Evolutionary conservation across 1,140 invertebrate genomes (phyloP).

Genomic region (Panonychus citri): DNA sequence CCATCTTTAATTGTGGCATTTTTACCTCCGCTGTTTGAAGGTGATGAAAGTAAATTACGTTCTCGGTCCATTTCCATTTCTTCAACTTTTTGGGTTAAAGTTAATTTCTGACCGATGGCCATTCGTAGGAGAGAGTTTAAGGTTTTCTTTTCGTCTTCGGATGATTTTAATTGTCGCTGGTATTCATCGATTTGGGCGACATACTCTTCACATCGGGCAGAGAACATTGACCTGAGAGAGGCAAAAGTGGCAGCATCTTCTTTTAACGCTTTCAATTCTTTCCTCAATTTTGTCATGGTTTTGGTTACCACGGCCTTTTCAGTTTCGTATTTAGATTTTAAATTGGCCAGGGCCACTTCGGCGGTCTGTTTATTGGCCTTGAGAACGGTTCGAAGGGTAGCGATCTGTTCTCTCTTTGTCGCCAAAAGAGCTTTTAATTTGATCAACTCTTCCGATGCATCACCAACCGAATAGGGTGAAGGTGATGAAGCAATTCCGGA

Average conservation of each 20-base stretch:
- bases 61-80: conserved; percentile 78
- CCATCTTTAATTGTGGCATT: no score
- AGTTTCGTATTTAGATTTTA: conserved; percentile 97
- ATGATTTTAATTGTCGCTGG: conserved; percentile 54
- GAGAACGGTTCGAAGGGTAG: conserved; percentile 81
- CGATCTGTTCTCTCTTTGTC: conserved; percentile 93
- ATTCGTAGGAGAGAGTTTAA: conserved; percentile 83
- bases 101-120: conserved; percentile 90
- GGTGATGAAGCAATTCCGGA: conserved; percentile 5
- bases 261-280: conserved; percentile 78
- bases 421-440: conserved; percentile 54
- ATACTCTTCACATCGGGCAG: conserved; percentile 92
- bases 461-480: conserved; percentile 30
- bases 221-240: conserved; percentile 94
- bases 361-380: conserved; percentile 98
- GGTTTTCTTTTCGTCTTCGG: conserved; percentile 96
- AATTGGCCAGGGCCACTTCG: conserved; percentile 84
- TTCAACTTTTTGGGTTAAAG: conserved; percentile 77
- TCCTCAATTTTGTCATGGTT: conserved; percentile 84
- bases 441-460: conserved; percentile 66
- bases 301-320: conserved; percentile 94
- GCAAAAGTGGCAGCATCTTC: conserved; percentile 98
- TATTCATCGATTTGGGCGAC: conserved; percentile 92
- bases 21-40: not conserved
- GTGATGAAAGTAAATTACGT: conserved; percentile 18